Conservation (phyloP, 2,113 vertebrate genomes). For the Bungarus multicinctus region DNA sequence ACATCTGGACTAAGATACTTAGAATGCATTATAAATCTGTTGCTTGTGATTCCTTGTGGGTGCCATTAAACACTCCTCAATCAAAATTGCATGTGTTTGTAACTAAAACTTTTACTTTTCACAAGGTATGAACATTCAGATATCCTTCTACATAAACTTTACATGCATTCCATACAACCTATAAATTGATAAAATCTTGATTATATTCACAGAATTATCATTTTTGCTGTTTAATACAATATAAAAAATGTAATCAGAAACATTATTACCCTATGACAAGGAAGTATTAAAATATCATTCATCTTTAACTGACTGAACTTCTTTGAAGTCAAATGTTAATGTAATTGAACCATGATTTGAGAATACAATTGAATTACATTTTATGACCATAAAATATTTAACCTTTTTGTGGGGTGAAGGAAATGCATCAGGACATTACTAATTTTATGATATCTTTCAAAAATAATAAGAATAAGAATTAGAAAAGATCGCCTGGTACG, state of each 20-base stretch:
- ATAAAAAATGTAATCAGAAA: not conserved
- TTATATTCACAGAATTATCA: not conserved
- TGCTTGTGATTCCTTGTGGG: not conserved
- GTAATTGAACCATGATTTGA: not conserved
- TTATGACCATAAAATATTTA: not conserved
- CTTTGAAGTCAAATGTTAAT: not conserved
- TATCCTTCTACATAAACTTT: not conserved
- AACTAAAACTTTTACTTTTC: not conserved
- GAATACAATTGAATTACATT: not conserved
- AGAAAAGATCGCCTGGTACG: not conserved
- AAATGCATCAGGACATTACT: not conserved
- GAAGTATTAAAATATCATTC: not conserved
- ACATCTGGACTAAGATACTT: not conserved
- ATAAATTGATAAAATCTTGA: not conserved
- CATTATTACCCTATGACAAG: not conserved
- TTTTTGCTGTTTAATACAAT: not conserved
- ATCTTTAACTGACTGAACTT: not conserved
- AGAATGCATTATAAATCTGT: not conserved
- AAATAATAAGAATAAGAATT: not conserved
- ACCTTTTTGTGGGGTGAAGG: not conserved
- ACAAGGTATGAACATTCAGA: not conserved
- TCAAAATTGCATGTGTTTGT: not conserved
- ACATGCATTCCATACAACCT: not conserved
- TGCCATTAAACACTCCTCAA: not conserved
- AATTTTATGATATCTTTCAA: not conserved